These are phyloP conservation scores for Heliocidaris tuberculata DNA, from an alignment of 35 echinoderm and acorn worm genomes.

Conservation along the genomic window DNA sequence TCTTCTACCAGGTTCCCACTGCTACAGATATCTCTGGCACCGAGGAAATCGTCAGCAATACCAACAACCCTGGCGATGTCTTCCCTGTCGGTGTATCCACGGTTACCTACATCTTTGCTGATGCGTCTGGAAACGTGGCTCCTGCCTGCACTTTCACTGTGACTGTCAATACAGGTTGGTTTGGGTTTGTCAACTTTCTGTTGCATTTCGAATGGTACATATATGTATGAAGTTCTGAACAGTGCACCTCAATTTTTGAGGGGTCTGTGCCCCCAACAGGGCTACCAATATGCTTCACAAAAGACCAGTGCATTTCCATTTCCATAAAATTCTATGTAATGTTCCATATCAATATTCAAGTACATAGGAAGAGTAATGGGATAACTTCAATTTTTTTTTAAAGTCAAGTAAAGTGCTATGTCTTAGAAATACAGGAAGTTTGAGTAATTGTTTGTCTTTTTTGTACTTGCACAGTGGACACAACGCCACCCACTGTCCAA, in stretches of 20 bases:
- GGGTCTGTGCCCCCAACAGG: no score
- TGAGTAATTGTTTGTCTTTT: not conserved
- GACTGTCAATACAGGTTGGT: conserved; percentile 50
- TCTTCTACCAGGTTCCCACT: conserved; percentile 44
- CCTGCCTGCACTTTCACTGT: conserved; percentile 37
- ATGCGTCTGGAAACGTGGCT: conserved; percentile 54
- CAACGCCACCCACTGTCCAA: conserved; percentile 33
- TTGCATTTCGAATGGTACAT: not conserved
- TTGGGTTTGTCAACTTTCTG: not conserved
- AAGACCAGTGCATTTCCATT: no score
- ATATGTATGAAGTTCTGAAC: no score
- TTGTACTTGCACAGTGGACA: conserved; percentile 33
- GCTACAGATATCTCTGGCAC: conserved; percentile 47
- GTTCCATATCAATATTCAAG: not conserved
- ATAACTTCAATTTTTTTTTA: no score
- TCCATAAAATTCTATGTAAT: not conserved
- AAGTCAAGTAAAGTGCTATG: no score
- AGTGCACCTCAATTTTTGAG: no score
- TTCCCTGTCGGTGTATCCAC: conserved; percentile 48
- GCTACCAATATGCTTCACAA: no score
- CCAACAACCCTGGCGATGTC: conserved; percentile 47
- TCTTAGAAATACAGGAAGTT: not conserved
- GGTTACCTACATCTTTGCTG: conserved; percentile 59
- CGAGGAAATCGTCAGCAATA: not conserved
- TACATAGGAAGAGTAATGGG: no score